These are phyloP conservation scores for Acronicta aceris DNA, from an alignment of 2,888 invertebrate genomes.

Conservation along the genomic window DNA sequence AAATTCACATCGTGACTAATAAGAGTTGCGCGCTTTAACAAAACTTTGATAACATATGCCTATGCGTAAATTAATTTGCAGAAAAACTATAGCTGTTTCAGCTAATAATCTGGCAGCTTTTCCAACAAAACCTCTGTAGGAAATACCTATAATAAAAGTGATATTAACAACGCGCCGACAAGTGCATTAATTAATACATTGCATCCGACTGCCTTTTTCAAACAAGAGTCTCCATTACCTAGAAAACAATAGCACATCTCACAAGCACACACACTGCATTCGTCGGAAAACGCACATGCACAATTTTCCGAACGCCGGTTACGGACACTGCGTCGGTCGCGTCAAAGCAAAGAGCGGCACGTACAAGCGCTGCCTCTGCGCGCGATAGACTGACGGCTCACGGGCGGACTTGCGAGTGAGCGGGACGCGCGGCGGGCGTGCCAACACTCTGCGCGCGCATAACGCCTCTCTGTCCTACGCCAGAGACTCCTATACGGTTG, in stretches of 20 bases:
- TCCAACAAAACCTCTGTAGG: slow-evolving; percentile 64
- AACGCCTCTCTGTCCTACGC: slow-evolving; percentile 74
- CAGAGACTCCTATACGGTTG: slow-evolving; percentile 64
- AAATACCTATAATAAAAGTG: slow-evolving; percentile 76
- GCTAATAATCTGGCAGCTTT: slow-evolving; percentile 61
- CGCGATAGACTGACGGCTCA: slow-evolving; percentile 86
- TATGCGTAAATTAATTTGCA: slow-evolving; percentile 49
- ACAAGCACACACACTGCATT: slow-evolving; percentile 88
- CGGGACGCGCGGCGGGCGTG: slow-evolving; percentile 88
- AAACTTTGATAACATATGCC: slow-evolving; percentile 60
- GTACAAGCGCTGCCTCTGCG: slow-evolving; percentile 83
- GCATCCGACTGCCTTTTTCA: slow-evolving; percentile 80
- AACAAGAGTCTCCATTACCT: slow-evolving; percentile 83
- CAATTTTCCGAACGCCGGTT: slow-evolving; percentile 89
- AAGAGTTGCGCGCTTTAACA: slow-evolving; percentile 69
- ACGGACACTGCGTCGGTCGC: slow-evolving; percentile 88
- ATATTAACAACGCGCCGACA: slow-evolving; percentile 75
- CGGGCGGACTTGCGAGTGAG: slow-evolving; percentile 77
- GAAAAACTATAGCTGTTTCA: slow-evolving; percentile 46
- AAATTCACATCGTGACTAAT: slow-evolving; percentile 76
- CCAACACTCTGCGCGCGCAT: slow-evolving; percentile 85
- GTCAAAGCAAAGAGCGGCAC: slow-evolving; percentile 84
- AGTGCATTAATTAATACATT: slow-evolving; percentile 73
- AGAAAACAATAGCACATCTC: slow-evolving; percentile 89
- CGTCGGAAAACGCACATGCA: slow-evolving; percentile 89